Conservation (phyloP, 2,888 invertebrate genomes). For the Lepidocyrtoides sp. region DNA sequence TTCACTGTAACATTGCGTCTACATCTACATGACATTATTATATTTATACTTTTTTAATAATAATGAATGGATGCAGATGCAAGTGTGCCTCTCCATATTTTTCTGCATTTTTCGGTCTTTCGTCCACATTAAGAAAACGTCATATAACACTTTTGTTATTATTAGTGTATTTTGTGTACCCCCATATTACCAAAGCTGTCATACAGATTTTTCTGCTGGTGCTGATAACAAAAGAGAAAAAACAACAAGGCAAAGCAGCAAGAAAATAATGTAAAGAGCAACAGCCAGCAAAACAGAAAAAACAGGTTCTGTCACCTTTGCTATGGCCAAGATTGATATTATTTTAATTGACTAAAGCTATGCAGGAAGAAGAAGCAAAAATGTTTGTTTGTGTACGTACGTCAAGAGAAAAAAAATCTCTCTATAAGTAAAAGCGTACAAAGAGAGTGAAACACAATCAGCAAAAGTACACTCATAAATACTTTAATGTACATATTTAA, state of each 20-base stretch:
- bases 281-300: conserved; percentile 17
- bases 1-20: neutral
- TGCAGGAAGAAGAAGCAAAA: conserved; percentile 40
- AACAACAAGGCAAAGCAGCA: neutral
- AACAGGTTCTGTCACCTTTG: conserved; percentile 63
- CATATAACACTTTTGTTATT: conserved; percentile 10
- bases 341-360: conserved; percentile 77
- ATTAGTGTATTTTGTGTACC: conserved; percentile 22
- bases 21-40: neutral
- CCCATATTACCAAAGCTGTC: conserved; percentile 57
- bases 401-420: neutral
- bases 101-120: conserved; percentile 36
- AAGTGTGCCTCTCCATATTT: conserved; percentile 21
- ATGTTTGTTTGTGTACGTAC: conserved; percentile 26
- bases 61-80: conserved; percentile 24
- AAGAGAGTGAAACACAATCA: neutral
- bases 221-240: conserved; percentile 48
- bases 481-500: neutral
- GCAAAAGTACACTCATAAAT: neutral
- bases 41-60: conserved; percentile 16
- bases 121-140: conserved; percentile 5
- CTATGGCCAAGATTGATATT: conserved; percentile 80
- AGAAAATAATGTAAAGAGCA: neutral
- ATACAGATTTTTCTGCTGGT: conserved; percentile 64
- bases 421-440: neutral